phyloP scores from a whole-genome alignment of 2,888 invertebrate species.

The Anodontia alba region DNA sequence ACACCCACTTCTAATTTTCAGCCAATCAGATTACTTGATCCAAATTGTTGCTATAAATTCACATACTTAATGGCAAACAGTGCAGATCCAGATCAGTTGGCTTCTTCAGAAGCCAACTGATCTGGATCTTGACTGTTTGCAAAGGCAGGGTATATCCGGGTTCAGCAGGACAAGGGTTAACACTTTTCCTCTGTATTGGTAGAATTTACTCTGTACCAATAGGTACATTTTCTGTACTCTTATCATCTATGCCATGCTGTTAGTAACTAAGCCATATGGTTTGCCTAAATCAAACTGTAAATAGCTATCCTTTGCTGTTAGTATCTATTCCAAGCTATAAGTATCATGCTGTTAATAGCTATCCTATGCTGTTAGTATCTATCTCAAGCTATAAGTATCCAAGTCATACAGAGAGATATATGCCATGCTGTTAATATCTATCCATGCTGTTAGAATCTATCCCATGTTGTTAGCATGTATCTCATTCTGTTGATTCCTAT shows the following conservation, averaged over 20 bases:
- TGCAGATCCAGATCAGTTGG: too few species aligned
- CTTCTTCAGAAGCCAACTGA: too few species aligned
- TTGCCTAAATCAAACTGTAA: neutral
- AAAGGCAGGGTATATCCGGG: too few species aligned
- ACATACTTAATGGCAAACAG: too few species aligned
- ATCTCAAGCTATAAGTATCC: conserved; percentile 16
- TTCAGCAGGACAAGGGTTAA: too few species aligned
- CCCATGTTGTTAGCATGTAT: neutral
- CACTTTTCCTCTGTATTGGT: too few species aligned
- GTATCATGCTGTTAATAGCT: neutral
- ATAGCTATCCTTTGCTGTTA: neutral
- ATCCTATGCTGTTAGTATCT: neutral
- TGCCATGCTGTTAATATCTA: neutral
- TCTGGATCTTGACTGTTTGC: too few species aligned
- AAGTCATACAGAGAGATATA: conserved; percentile 21
- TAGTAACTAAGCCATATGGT: neutral
- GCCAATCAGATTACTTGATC: too few species aligned
- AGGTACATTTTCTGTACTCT: too few species aligned
- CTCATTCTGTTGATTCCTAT: neutral
- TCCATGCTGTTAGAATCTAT: neutral
- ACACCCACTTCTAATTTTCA: too few species aligned
- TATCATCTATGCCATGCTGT: neutral
- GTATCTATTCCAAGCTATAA: neutral
- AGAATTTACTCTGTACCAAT: too few species aligned
- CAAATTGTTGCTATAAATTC: too few species aligned